A percentile compares a stretch with the other conserved stretches of the same genome.
These are phyloP conservation scores for Pycnomerus fuliginosus DNA, from an alignment of 2,888 invertebrate genomes.

Conservation along the genomic window DNA sequence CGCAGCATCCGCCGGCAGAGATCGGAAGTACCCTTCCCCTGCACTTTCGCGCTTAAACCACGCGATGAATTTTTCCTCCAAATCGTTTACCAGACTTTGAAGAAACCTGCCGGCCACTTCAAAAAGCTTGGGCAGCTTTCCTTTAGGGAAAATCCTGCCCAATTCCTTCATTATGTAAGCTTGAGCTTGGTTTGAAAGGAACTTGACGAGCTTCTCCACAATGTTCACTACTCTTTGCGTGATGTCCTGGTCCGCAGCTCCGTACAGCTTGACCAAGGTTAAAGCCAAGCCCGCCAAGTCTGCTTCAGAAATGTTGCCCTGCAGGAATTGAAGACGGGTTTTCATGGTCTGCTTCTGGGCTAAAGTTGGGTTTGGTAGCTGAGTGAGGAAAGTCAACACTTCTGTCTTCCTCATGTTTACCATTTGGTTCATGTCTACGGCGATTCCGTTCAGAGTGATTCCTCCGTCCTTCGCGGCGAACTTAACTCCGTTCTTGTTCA, in stretches of 20 bases:
- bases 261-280: conserved; percentile 3
- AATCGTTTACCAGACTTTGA: conserved; percentile 6
- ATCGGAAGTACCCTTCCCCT: background rate
- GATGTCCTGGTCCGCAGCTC: background rate
- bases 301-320: background rate
- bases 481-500: conserved; percentile 54
- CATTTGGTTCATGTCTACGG: conserved; percentile 5
- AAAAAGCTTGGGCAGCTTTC: conserved; percentile 4
- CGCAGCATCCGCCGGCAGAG: conserved; percentile 2
- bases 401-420: conserved; percentile 9
- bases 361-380: conserved; percentile 6
- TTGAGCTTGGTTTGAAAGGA: conserved; percentile 8
- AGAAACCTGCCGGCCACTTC: conserved; percentile 7
- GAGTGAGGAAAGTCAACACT: conserved; percentile 6
- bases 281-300: conserved; percentile 1
- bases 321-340: background rate
- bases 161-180: too few relatives aligned
- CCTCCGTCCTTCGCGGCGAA: conserved; percentile 38
- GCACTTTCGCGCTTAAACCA: background rate
- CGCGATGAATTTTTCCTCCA: conserved; percentile 7
- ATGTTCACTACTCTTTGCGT: conserved; percentile 8
- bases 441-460: conserved; percentile 35
- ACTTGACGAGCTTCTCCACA: background rate
- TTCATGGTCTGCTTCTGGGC: conserved; percentile 5
- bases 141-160: too few relatives aligned